A percentile compares a stretch with the other conserved stretches of the same genome.
Evolutionary conservation across 2,113 vertebrate species (phyloP).

Genomic region (Odontesthes bonariensis): DNA sequence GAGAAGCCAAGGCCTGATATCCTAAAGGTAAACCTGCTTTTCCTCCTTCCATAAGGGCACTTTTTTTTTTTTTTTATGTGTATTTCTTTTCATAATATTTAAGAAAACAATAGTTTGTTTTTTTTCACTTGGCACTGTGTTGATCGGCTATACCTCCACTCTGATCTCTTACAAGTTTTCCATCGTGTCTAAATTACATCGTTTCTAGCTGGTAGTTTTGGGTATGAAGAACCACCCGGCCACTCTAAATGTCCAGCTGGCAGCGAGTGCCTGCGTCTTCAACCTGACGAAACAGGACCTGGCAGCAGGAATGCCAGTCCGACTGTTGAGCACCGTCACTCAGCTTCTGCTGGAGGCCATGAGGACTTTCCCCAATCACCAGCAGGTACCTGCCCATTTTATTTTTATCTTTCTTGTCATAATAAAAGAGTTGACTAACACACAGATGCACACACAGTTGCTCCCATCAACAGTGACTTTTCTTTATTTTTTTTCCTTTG

Average conservation of each 20-base stretch:
- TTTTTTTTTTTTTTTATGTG: not conserved
- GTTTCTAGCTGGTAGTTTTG: constrained; percentile 89
- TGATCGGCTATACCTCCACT: not conserved
- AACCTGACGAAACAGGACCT: constrained; percentile 98
- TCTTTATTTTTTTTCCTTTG: no score
- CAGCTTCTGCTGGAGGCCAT: constrained; percentile 96
- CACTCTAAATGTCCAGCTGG: constrained; percentile 96
- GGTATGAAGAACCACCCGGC: constrained; percentile 98
- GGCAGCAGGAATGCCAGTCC: constrained; percentile 94
- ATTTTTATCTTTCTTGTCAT: no score
- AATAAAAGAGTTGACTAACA: no score
- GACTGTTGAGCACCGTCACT: constrained; percentile 91
- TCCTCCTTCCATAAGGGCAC: accelerated
- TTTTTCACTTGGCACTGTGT: not conserved
- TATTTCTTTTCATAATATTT: not conserved
- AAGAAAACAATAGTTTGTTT: not conserved
- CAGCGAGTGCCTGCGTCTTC: constrained; percentile 97
- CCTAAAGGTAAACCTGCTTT: constrained; percentile 87
- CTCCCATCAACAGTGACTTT: no score
- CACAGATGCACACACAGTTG: no score
- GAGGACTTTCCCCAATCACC: constrained; percentile 98
- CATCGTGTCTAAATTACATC: not conserved
- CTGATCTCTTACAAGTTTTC: not conserved
- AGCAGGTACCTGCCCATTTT: constrained; percentile 80
- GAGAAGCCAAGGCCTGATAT: constrained; percentile 97